Percentiles rank a stretch among this genome's conserved stretches.
Evolutionary conservation across 2,113 vertebrate genomes (phyloP).

Genomic region (Zingel zingel): DNA sequence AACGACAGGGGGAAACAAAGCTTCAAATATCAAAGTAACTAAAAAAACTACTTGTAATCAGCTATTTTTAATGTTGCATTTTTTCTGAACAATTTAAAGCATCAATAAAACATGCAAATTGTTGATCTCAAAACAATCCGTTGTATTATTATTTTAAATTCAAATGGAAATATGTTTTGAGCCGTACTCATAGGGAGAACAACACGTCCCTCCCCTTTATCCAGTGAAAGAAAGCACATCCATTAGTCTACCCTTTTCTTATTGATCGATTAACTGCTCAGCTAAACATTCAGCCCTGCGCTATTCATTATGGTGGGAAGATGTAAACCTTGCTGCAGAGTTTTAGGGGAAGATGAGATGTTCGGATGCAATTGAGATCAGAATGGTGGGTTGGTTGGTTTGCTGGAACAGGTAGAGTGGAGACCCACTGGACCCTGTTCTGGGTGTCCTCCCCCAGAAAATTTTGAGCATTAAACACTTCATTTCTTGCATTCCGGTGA

Average conservation of each 20-base stretch:
- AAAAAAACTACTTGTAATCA: not conserved
- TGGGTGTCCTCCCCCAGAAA: too few relatives aligned
- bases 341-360: conserved; percentile 72
- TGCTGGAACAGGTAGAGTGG: conserved; percentile 50
- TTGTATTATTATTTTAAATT: conserved; percentile 1
- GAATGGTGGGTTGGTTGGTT: conserved; percentile 70
- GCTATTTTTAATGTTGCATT: conserved; percentile 18
- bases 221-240: conserved; percentile 75
- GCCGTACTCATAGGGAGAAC: conserved; percentile 29
- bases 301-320: conserved; percentile 79
- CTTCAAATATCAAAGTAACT: conserved; percentile 9
- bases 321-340: conserved; percentile 68
- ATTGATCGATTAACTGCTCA: conserved; percentile 82
- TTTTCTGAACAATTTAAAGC: not conserved
- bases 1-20: conserved; percentile 2
- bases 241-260: conserved; percentile 77
- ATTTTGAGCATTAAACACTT: too few relatives aligned
- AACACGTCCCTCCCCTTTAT: conserved; percentile 57
- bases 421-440: conserved; percentile 32
- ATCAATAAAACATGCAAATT: conserved; percentile 16
- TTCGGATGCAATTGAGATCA: conserved; percentile 75
- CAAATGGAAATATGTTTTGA: conserved; percentile 43
- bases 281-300: conserved; percentile 71
- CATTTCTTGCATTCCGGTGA: too few relatives aligned
- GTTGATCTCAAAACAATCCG: not conserved